Base-by-base conservation (phyloP, 2,113 vertebrate species). In the Aviceda subcristata region DNA sequence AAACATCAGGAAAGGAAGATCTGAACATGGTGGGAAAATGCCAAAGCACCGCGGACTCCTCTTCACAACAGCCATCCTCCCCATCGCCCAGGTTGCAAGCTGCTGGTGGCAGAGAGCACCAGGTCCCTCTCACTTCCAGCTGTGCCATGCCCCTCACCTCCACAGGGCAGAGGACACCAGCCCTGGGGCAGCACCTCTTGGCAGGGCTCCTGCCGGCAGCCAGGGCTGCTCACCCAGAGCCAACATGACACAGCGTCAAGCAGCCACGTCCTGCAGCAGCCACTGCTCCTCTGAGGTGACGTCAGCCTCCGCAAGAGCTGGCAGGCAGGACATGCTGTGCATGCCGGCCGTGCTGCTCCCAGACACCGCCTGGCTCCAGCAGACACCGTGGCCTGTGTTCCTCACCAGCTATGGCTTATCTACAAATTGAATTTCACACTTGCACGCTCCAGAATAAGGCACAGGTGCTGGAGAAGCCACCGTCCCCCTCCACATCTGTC, bases 201-300 rank as follows among this genome's bases (percentile, higher is more conserved):
- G 69, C 48, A 41, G 60, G 22, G 91, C 56, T 87, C 6, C 83
- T 19, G 89, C 27, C 27, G 3, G 67, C 78, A 64, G 83, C 45
- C 15, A 1, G 74, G 81, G 10, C 87, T 48, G 53, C 85, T 9
- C 71, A n/a, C 21, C 67, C 82, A 0, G 78, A 73, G 67, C 79
- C 82, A 83, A 92, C 29, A 83, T 73, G 76, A 88, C 96, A 93
- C 90, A 74, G 92, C 72, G 63, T 56, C 64, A 20, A 39, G 86
- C 86, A 67, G 90, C 43, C 88, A 74, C 59, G 39, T 93, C 92
- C 94, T 94, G 95, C 96, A 95, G 92, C 95, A 95, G 91, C 51
- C 83, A 17, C 86, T 10, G 84, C 81, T 94, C 39, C 92, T 83
- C 84, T 9, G 0, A 56, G 91, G 27, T 96, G 96, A 97, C 90